phyloP scores from a whole-genome alignment of 2,797 vertebrate genomes.

The Botia kubotai region DNA sequence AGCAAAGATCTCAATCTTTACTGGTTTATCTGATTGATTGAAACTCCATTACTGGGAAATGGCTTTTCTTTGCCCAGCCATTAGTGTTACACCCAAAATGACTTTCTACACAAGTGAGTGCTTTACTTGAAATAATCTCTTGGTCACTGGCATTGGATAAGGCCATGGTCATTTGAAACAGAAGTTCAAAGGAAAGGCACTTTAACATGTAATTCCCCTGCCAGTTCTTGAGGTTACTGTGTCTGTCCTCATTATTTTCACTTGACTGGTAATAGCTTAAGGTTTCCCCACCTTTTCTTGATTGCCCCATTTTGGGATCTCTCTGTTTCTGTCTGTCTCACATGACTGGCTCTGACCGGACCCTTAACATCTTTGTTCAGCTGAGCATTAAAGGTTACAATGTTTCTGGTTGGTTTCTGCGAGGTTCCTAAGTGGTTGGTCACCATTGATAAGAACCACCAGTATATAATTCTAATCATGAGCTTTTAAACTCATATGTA shows the following conservation, averaged over 20 bases:
- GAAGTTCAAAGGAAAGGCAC: constrained; percentile 37
- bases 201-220: constrained; percentile 53
- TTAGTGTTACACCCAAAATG: constrained; percentile 41
- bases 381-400: constrained; percentile 31
- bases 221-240: constrained; percentile 48
- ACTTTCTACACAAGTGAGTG: constrained; percentile 25
- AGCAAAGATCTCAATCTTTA: neutral
- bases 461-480: neutral
- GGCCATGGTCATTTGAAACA: constrained; percentile 38
- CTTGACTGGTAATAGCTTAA: constrained; percentile 51
- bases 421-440: neutral
- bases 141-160: constrained; percentile 44
- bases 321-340: constrained; percentile 14
- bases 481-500: constrained; percentile 10
- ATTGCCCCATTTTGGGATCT: constrained; percentile 13
- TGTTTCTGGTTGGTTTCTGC: neutral
- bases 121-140: constrained; percentile 21
- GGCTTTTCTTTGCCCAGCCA: neutral
- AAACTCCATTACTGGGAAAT: constrained; percentile 37
- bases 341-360: constrained; percentile 9
- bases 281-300: constrained; percentile 19
- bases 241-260: constrained; percentile 54
- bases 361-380: constrained; percentile 30
- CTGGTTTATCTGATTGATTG: constrained; percentile 21
- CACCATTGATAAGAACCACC: neutral